A percentile compares a stretch with the other conserved stretches of the same genome.
These are phyloP conservation scores for Trichechus manatus DNA, from an alignment of 2,113 vertebrate species.

Conservation along the genomic window DNA sequence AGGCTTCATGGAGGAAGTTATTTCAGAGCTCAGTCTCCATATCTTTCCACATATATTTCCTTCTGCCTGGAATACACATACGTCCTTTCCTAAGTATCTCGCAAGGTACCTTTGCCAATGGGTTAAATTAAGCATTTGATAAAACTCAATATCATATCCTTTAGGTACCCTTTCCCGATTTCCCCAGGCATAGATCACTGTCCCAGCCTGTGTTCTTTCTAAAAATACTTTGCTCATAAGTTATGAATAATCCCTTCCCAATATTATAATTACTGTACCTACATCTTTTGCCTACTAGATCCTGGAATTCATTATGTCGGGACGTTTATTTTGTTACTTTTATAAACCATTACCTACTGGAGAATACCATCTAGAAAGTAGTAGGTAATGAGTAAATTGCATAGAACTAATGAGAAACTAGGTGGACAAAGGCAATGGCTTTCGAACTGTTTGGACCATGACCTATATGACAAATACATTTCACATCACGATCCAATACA, in stretches of 20 bases:
- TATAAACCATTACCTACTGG: neutral
- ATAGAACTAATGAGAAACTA: neutral
- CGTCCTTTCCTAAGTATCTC: neutral
- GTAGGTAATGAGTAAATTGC: neutral
- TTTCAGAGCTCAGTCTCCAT: neutral
- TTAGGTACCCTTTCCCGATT: neutral
- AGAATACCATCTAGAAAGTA: slow-evolving; percentile 39
- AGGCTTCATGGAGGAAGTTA: neutral
- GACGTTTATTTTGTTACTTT: slow-evolving; percentile 23
- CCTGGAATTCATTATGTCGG: neutral
- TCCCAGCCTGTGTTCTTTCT: neutral
- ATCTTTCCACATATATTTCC: neutral
- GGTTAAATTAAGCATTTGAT: neutral
- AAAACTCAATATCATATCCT: neutral
- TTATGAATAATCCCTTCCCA: slow-evolving; percentile 33
- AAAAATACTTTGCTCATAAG: neutral
- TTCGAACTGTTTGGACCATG: neutral
- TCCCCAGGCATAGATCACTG: neutral
- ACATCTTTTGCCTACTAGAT: neutral
- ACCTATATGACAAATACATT: neutral
- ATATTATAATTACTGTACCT: neutral
- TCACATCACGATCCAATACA: neutral
- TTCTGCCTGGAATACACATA: neutral
- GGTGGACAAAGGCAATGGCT: neutral
- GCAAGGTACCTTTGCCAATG: too few species aligned